phyloP scores from a whole-genome alignment of 1,140 invertebrate genomes.

The Neotoxoptera formosana region DNA sequence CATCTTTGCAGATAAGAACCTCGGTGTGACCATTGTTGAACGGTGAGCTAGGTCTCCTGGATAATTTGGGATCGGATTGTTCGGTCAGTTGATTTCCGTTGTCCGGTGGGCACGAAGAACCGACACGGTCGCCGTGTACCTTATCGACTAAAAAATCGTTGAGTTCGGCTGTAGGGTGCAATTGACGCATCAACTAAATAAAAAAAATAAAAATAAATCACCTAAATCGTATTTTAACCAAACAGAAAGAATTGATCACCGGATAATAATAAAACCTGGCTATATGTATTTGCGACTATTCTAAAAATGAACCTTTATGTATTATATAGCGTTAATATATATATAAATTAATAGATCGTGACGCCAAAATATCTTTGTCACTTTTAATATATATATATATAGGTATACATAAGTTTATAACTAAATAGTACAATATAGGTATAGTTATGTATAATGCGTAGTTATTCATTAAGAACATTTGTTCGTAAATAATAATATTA shows the following conservation, averaged over 20 bases:
- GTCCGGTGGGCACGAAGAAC: background rate
- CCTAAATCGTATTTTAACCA: background rate
- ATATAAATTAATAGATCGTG: background rate
- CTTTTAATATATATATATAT: too few relatives aligned
- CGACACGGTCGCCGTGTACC: background rate
- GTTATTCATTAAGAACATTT: background rate
- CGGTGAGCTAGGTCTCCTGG: slow-evolving; percentile 69
- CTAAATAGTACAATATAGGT: background rate
- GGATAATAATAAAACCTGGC: too few relatives aligned
- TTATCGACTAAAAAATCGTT: slow-evolving; percentile 46
- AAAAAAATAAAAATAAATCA: background rate
- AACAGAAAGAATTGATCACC: background rate
- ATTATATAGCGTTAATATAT: background rate
- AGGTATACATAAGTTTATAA: background rate
- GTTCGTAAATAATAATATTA: background rate
- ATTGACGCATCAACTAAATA: slow-evolving; percentile 50
- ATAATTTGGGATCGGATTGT: slow-evolving; percentile 59
- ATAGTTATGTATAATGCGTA: too few relatives aligned
- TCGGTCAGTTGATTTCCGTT: slow-evolving; percentile 13
- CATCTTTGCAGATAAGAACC: slow-evolving; percentile 71
- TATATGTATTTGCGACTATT: background rate
- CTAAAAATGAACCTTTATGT: background rate
- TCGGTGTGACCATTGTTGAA: slow-evolving; percentile 78
- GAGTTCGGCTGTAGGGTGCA: slow-evolving; percentile 35
- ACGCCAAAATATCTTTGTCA: background rate